phyloP scores from a whole-genome alignment of 2,888 invertebrate species.

The Tenthredo scrophulariae region DNA sequence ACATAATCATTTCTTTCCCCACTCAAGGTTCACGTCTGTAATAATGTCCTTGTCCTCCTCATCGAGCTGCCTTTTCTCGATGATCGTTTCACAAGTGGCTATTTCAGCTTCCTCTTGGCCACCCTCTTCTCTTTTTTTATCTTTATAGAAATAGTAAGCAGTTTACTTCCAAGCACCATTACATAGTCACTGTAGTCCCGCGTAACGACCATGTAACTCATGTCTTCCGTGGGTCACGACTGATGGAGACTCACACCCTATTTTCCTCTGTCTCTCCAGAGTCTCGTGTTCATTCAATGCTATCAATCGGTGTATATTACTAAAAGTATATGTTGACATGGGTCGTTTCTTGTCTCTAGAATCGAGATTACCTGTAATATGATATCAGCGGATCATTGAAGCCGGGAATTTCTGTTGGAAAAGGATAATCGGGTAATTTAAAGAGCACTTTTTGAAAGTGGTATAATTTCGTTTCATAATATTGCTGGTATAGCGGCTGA shows the following conservation, averaged over 20 bases:
- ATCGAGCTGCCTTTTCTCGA: background rate
- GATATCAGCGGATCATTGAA: background rate
- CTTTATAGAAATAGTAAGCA: slow-evolving; percentile 14
- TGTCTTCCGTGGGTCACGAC: slow-evolving; percentile 29
- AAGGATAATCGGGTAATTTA: background rate
- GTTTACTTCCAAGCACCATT: background rate
- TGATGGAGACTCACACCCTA: slow-evolving; percentile 4
- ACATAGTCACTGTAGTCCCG: background rate
- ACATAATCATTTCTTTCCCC: background rate
- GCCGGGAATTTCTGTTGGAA: background rate
- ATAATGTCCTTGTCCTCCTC: slow-evolving; percentile 9
- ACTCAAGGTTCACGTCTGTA: background rate
- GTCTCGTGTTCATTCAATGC: slow-evolving; percentile 5
- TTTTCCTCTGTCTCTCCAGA: background rate
- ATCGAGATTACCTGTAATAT: background rate
- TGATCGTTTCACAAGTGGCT: slow-evolving; percentile 28
- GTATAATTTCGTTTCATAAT: background rate
- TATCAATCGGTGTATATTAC: slow-evolving; percentile 34
- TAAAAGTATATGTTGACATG: background rate
- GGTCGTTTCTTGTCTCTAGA: background rate
- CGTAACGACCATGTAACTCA: slow-evolving; percentile 41
- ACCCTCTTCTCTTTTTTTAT: background rate
- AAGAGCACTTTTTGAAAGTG: background rate
- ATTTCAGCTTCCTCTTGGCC: background rate
- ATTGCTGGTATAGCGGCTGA: background rate